Evolutionary conservation across 2,113 vertebrate species (phyloP).

Genomic region (Theristicus caerulescens): DNA sequence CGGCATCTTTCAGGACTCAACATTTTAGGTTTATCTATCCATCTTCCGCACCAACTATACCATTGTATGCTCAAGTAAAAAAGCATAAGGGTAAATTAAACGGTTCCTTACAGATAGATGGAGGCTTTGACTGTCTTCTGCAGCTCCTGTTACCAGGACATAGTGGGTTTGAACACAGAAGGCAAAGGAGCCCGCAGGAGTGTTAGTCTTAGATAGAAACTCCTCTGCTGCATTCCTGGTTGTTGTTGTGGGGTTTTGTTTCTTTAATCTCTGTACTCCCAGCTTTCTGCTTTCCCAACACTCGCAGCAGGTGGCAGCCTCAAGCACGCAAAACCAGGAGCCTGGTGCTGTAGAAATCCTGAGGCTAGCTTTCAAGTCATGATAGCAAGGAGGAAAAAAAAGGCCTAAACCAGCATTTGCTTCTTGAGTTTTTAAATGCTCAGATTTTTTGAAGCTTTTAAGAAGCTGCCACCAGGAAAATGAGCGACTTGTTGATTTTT

Average conservation of each 20-base stretch:
- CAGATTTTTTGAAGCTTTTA: fast-evolving
- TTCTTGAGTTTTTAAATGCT: background rate
- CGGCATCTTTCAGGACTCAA: constrained; percentile 50
- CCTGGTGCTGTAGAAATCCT: background rate
- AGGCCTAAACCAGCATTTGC: background rate
- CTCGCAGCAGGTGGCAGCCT: constrained; percentile 29
- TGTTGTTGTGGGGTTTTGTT: background rate
- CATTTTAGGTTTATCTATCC: constrained; percentile 29
- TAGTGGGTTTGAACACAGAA: fast-evolving
- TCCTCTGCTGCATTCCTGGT: fast-evolving
- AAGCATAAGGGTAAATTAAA: background rate
- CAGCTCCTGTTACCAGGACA: background rate
- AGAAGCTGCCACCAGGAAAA: background rate
- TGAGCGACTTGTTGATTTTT: background rate
- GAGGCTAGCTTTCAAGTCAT: background rate
- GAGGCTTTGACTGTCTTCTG: background rate
- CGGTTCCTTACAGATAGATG: background rate
- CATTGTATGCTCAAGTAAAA: background rate
- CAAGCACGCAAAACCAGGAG: background rate
- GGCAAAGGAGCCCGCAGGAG: background rate
- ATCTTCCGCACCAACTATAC: constrained; percentile 7
- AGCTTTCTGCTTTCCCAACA: background rate
- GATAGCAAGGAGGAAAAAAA: too few species aligned
- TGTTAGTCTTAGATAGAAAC: fast-evolving
- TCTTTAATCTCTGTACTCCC: background rate